Evolutionary conservation across 2,797 vertebrate species (phyloP).

Genomic region (Gymnothorax javanicus): DNA sequence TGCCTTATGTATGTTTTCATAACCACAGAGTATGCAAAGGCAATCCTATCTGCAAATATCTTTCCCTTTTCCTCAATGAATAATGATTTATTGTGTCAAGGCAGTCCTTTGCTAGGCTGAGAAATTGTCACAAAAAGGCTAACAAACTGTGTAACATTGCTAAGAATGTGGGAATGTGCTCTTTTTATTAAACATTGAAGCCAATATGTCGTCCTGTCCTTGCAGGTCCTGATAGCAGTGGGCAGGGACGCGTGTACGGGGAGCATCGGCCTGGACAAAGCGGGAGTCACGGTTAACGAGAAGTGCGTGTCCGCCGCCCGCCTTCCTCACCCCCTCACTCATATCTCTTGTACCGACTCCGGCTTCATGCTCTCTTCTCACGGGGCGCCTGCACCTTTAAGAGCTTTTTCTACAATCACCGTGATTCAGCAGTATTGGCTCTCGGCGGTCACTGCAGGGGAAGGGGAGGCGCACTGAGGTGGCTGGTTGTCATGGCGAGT

Average conservation of each 20-base stretch:
- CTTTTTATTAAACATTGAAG: neutral
- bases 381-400: slow-evolving; percentile 59
- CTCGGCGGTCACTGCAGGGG: neutral
- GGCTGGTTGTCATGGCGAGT: neutral
- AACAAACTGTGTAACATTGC: no score
- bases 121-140: neutral
- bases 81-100: neutral
- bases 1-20: neutral
- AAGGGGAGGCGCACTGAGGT: neutral
- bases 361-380: neutral
- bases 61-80: neutral
- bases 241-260: slow-evolving; percentile 91
- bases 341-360: neutral
- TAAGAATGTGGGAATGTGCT: neutral
- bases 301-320: slow-evolving; percentile 74
- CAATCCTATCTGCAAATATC: neutral
- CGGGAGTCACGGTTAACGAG: slow-evolving; percentile 84
- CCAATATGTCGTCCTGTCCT: neutral
- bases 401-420: slow-evolving; percentile 53
- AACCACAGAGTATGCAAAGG: neutral
- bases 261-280: slow-evolving; percentile 87
- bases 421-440: slow-evolving; percentile 71
- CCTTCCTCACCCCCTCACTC: neutral
- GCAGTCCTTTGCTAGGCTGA: neutral
- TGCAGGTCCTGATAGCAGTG: slow-evolving; percentile 89